Evolutionary conservation across 2,888 invertebrate genomes (phyloP).

Genomic region (Aleiodes alternator): DNA sequence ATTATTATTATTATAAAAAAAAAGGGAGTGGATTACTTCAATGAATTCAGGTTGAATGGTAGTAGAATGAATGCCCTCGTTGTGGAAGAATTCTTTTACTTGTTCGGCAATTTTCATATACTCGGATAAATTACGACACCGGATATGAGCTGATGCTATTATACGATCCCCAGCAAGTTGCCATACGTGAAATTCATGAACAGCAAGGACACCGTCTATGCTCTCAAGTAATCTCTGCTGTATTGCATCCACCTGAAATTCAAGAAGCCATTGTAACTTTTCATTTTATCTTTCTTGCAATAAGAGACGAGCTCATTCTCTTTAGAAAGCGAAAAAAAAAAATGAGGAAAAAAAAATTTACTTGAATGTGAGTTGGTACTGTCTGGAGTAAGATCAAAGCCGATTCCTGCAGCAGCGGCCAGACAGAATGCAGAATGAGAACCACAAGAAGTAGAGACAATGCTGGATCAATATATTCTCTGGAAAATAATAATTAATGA

Average conservation of each 20-base stretch:
- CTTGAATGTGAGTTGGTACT: slow-evolving; percentile 98
- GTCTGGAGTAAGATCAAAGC: slow-evolving; percentile 97
- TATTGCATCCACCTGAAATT: slow-evolving; percentile 87
- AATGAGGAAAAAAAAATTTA: slow-evolving; percentile 42
- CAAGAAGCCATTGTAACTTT: neutral
- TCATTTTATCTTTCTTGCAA: too few relatives aligned
- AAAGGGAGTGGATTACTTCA: slow-evolving; percentile 79
- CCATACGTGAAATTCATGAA: slow-evolving; percentile 99
- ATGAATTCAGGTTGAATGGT: slow-evolving; percentile 99
- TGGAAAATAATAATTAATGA: slow-evolving; percentile 54
- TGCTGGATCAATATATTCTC: slow-evolving; percentile 94
- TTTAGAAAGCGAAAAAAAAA: slow-evolving; percentile 38
- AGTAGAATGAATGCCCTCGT: slow-evolving; percentile 98
- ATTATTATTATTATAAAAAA: slow-evolving; percentile 7
- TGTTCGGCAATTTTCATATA: slow-evolving; percentile 98
- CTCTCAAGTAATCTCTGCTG: slow-evolving; percentile 90
- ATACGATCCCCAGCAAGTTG: slow-evolving; percentile 97
- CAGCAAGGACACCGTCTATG: slow-evolving; percentile 95
- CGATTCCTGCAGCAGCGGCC: slow-evolving; percentile 95
- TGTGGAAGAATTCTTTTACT: slow-evolving; percentile 98
- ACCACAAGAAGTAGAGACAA: slow-evolving; percentile 92
- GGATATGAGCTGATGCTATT: slow-evolving; percentile 97
- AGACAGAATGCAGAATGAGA: slow-evolving; percentile 91
- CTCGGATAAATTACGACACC: slow-evolving; percentile 94
- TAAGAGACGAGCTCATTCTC: neutral